These are phyloP conservation scores for Vombatus ursinus DNA, from an alignment of 2,113 vertebrate species.

Conservation along the genomic window DNA sequence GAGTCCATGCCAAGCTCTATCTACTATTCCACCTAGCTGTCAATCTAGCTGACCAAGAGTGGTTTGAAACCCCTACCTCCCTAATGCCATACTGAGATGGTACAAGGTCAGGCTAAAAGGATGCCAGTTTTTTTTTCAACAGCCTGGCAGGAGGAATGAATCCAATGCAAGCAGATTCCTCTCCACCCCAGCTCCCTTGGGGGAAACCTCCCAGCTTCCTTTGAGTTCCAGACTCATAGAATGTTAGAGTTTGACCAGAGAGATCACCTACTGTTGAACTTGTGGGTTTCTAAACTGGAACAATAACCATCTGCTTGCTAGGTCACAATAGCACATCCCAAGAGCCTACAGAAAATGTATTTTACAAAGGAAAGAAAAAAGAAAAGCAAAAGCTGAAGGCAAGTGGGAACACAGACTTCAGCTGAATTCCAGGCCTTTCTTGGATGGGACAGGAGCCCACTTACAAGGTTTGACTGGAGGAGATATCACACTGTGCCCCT, in stretches of 20 bases:
- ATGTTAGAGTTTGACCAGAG: not conserved
- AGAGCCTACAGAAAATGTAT: not conserved
- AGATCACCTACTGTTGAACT: not conserved
- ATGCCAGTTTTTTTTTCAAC: not conserved
- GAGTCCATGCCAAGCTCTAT: not conserved
- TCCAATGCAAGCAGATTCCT: not conserved
- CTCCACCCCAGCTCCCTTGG: not conserved
- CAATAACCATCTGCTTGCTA: not conserved
- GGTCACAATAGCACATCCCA: not conserved
- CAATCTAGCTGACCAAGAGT: not conserved
- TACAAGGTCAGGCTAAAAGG: not conserved
- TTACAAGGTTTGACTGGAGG: not conserved
- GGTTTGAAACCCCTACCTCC: not conserved
- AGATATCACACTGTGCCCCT: not conserved
- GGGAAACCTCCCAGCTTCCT: not conserved
- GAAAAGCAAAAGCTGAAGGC: not conserved
- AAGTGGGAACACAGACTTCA: not conserved
- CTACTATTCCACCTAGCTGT: not conserved
- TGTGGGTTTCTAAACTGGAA: not conserved
- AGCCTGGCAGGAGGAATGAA: not conserved
- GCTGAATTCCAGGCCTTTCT: not conserved
- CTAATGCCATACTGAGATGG: not conserved
- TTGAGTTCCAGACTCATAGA: not conserved
- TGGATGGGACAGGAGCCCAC: not conserved
- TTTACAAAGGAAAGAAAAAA: not conserved